These are phyloP conservation scores for Onthophagus sagittarius DNA, from an alignment of 2,888 invertebrate genomes.

Conservation along the genomic window DNA sequence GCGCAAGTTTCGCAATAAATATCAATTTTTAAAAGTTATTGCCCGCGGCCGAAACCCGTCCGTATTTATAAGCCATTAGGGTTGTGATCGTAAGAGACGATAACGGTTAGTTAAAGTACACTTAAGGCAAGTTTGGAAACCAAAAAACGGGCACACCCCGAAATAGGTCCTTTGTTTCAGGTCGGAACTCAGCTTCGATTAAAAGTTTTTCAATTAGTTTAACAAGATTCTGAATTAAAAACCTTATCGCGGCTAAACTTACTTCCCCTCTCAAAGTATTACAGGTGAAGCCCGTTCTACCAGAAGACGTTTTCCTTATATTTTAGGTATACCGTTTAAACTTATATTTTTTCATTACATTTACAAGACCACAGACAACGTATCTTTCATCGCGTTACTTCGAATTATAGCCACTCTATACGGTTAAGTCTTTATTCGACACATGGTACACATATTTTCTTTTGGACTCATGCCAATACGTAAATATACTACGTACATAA, in stretches of 20 bases:
- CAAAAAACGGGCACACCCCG: not conserved
- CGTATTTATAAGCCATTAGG: not conserved
- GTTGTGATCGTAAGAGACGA: not conserved
- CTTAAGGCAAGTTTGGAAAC: not conserved
- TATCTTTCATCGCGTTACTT: not conserved
- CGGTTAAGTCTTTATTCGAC: not conserved
- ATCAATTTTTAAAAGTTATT: not conserved
- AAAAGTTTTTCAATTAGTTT: slow-evolving; percentile 32
- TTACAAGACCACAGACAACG: not conserved
- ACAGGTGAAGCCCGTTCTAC: not conserved
- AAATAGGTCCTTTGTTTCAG: not conserved
- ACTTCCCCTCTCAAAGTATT: not conserved
- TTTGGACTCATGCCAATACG: not conserved
- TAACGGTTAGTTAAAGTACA: not conserved
- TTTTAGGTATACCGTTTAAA: not conserved
- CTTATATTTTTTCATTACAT: not conserved
- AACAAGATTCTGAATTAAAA: slow-evolving; percentile 24
- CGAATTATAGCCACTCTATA: not conserved
- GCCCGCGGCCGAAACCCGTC: not conserved
- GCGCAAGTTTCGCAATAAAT: not conserved
- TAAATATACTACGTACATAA: not conserved
- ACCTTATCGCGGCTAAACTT: slow-evolving; percentile 13
- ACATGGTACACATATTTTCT: not conserved
- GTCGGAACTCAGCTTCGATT: slow-evolving; percentile 19
- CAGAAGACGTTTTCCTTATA: not conserved